A percentile compares a stretch with the other conserved stretches of the same genome.
These are phyloP conservation scores for Enteromius thamalakanensis DNA, from an alignment of 2,797 vertebrate species.

Conservation along the genomic window DNA sequence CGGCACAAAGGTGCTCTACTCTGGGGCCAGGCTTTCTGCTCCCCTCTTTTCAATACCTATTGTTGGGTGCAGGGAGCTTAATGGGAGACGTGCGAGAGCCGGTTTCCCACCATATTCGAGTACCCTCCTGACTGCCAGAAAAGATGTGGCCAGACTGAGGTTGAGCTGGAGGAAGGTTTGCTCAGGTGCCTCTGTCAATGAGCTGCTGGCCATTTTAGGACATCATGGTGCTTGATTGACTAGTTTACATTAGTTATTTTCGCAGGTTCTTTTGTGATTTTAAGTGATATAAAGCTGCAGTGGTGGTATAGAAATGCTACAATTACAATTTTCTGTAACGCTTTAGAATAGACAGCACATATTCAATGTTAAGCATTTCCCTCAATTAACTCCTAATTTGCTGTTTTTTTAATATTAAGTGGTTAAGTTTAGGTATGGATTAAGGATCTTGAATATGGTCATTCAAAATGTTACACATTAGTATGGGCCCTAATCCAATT, in stretches of 20 bases:
- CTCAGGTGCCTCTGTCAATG: slow-evolving; percentile 18
- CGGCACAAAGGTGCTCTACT: slow-evolving; percentile 68
- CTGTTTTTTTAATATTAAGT: too few species aligned
- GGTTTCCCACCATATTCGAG: slow-evolving; percentile 79
- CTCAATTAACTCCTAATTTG: too few species aligned
- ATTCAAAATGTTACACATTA: too few species aligned
- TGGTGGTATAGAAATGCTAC: background rate
- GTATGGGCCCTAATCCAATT: background rate
- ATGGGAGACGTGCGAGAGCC: slow-evolving; percentile 73
- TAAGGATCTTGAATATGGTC: too few species aligned
- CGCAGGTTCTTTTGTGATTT: background rate
- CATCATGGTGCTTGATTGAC: background rate
- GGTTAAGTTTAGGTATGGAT: too few species aligned
- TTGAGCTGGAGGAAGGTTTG: slow-evolving; percentile 46
- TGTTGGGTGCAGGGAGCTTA: slow-evolving; percentile 62
- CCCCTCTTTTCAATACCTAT: slow-evolving; percentile 68
- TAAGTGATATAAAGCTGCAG: background rate
- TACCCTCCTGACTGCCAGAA: slow-evolving; percentile 70
- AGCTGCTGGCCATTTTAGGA: background rate
- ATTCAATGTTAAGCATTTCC: too few species aligned
- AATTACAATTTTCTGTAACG: background rate
- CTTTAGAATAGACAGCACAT: too few species aligned
- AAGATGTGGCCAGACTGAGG: slow-evolving; percentile 67
- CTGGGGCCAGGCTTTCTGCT: slow-evolving; percentile 57
- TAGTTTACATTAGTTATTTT: background rate